Base-by-base conservation (phyloP, 2,888 invertebrate genomes). In the Venusia cambrica region DNA sequence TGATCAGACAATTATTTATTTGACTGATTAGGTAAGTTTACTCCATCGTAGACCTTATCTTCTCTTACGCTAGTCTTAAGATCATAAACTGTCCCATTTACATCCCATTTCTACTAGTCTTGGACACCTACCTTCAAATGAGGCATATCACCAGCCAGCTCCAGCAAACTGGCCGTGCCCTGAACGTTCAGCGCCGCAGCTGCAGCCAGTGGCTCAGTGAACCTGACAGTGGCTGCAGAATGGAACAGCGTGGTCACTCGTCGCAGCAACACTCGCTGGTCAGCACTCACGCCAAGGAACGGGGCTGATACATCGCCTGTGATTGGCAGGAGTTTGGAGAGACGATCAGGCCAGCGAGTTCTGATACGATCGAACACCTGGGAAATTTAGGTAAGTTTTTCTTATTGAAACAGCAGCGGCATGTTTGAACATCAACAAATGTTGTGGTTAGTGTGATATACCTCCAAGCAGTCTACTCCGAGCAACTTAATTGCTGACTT, bases 221-320 rank as follows among this genome's bases (percentile, higher is more conserved):
- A 99, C 56, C 94, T 92, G 7, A 99, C 96, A 0, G 98, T 98
- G 0, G 98, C 98, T 0, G 98, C 99, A 9, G 97, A 95, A 73
- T 99, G 98, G 76, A 98, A 97, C 31, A 98, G 94, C 5, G 96
- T 89, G 16, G 95, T 92, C 5, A 97, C 94, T 24, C 91, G 89
- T 2, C 90, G 88, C 6, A 95, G 70, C 42, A 90, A 77, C 19
- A 78, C 75, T 30, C 90, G 89, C 62, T 95, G 94, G 2, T 90
- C 87, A 0, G 87, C 73, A 37, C 88, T 90, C 26, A 96, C 89
- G 4, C 95, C 95, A 11, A 95, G 78, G 44, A 91, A 90, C 0
- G 92, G 89, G 7, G 90, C 80, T 0, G 92, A 89, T 1, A 96
- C 94, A 68, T 97, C 96, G 0, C 96, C 95, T 1, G 90, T 87